Conservation (phyloP, 53 echinoderm and acorn worm species). For the Apostichopus leukothele region DNA sequence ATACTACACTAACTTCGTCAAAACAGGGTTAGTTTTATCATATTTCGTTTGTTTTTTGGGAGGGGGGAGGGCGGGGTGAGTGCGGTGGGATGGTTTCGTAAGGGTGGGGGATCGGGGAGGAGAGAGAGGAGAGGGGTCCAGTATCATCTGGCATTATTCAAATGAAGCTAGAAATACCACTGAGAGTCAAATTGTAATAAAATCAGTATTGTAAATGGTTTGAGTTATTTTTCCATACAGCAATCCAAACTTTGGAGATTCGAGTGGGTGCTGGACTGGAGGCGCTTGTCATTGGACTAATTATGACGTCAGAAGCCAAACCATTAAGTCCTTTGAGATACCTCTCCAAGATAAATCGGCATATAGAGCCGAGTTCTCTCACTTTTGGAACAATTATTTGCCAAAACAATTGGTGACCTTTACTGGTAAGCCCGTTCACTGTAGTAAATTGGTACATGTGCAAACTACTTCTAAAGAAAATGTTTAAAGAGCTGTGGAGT, state of each 20-base stretch:
- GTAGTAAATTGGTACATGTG: no score
- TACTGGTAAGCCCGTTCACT: slow-evolving; percentile 38
- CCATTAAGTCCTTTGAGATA: slow-evolving; percentile 48
- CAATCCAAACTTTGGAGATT: slow-evolving; percentile 51
- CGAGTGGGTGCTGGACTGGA: neutral
- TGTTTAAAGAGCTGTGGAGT: no score
- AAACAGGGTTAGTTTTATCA: slow-evolving; percentile 64
- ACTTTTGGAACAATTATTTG: slow-evolving; percentile 63
- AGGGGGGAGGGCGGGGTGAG: no score
- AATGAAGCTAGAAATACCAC: no score
- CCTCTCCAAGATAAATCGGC: slow-evolving; percentile 40
- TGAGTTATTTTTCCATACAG: neutral
- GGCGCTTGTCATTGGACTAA: slow-evolving; percentile 42
- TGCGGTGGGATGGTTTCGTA: no score
- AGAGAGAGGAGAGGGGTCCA: no score
- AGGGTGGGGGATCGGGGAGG: no score
- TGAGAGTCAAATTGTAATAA: no score
- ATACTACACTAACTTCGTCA: slow-evolving; percentile 76
- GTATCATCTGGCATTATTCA: no score
- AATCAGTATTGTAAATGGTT: no score
- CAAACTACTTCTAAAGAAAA: no score
- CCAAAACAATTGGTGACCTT: slow-evolving; percentile 52
- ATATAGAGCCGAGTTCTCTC: slow-evolving; percentile 48
- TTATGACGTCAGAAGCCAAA: slow-evolving; percentile 40
- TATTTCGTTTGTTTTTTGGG: neutral